A percentile compares a stretch with the other conserved stretches of the same genome.
Conservation (phyloP, 2,797 vertebrate genomes). For the Thaleichthys pacificus region DNA sequence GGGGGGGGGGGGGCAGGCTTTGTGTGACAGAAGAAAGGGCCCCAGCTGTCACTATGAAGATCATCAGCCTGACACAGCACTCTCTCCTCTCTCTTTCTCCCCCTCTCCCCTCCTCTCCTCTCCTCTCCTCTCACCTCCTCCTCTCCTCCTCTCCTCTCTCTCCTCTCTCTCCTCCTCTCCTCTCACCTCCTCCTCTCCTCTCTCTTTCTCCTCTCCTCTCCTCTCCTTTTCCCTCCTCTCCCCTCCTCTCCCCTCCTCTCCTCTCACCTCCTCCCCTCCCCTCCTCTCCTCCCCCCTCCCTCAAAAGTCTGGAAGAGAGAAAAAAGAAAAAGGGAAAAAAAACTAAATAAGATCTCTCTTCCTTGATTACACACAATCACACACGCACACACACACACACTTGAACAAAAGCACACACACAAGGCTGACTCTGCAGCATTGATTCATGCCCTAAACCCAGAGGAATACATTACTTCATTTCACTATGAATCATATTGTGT, state of each 20-base stretch:
- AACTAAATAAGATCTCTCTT: background rate
- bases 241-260: slow-evolving; percentile 2
- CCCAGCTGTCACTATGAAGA: slow-evolving; percentile 90
- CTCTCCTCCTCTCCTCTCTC: background rate
- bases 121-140: background rate
- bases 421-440: background rate
- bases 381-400: slow-evolving; percentile 6
- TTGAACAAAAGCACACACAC: background rate
- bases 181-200: slow-evolving; percentile 10
- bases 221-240: background rate
- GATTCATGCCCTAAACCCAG: background rate
- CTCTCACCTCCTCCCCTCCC: slow-evolving; percentile 16
- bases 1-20: slow-evolving; percentile 66
- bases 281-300: background rate
- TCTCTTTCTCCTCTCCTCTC: background rate
- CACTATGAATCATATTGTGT: no score
- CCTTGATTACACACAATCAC: background rate
- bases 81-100: background rate
- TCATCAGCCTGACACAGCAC: slow-evolving; percentile 79
- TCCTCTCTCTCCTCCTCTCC: slow-evolving; percentile 4
- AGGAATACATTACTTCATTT: no score
- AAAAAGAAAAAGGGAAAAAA: no score
- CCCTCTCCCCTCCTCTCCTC: background rate
- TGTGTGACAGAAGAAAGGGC: slow-evolving; percentile 80
- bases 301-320: no score